These are phyloP conservation scores for Chaitophorus viminalis DNA, from an alignment of 2,888 invertebrate species.

Conservation along the genomic window DNA sequence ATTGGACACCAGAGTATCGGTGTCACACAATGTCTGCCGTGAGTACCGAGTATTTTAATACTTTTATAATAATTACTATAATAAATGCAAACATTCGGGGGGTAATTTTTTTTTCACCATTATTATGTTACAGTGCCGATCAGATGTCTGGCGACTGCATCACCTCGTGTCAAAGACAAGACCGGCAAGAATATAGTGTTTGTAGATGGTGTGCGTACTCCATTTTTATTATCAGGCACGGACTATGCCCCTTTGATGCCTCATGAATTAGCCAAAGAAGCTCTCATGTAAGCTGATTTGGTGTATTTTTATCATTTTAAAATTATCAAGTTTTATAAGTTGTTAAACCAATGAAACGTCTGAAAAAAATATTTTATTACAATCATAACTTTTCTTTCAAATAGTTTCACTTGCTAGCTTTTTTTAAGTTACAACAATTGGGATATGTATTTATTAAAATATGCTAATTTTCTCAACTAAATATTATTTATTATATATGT, in stretches of 20 bases:
- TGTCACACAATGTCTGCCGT: conserved; percentile 56
- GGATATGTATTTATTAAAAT: too few species aligned
- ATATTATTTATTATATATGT: too few species aligned
- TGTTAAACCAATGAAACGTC: not conserved
- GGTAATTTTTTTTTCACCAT: not conserved
- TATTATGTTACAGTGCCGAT: conserved; percentile 24
- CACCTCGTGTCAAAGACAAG: conserved; percentile 70
- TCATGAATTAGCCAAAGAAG: conserved; percentile 91
- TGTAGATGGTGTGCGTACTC: conserved; percentile 96
- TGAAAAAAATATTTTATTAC: too few species aligned
- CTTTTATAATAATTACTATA: not conserved
- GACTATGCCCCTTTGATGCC: conserved; percentile 94
- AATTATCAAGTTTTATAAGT: not conserved
- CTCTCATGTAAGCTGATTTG: conserved; percentile 78
- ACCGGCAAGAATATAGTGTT: conserved; percentile 88
- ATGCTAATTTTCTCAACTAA: too few species aligned
- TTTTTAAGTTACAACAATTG: too few species aligned
- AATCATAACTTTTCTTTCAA: too few species aligned
- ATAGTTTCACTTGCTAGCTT: too few species aligned
- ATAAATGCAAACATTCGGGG: not conserved
- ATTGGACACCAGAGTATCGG: conserved; percentile 54
- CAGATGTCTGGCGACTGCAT: conserved; percentile 61
- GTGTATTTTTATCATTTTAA: not conserved
- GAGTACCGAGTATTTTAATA: not conserved
- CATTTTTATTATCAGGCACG: conserved; percentile 93